Evolutionary conservation across 2,797 vertebrate genomes (phyloP).

Genomic region (Cryptoprocta ferox): DNA sequence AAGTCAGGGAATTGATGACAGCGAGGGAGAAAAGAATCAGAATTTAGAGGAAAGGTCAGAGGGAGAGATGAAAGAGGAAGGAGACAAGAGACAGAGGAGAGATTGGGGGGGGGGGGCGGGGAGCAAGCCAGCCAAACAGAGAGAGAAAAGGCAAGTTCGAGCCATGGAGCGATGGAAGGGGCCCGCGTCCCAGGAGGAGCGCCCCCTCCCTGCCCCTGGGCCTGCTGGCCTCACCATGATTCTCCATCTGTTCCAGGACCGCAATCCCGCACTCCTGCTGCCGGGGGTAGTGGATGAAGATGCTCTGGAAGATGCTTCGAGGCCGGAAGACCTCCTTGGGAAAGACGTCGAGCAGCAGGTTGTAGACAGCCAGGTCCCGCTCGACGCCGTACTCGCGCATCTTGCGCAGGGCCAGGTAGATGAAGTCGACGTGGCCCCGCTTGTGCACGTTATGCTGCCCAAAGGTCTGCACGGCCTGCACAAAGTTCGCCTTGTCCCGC

Average conservation of each 20-base stretch:
- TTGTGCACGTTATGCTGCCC: constrained; percentile 86
- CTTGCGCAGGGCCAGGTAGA: constrained; percentile 92
- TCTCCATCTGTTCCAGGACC: constrained; percentile 94
- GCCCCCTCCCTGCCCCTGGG: background rate
- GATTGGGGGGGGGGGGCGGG: background rate
- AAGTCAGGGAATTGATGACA: background rate
- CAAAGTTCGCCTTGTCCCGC: constrained; percentile 89
- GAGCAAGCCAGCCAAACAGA: no score
- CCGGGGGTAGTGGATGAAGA: constrained; percentile 93
- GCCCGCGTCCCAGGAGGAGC: background rate
- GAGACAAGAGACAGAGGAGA: background rate
- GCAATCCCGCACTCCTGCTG: constrained; percentile 94
- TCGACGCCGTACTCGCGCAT: constrained; percentile 93
- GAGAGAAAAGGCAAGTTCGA: background rate
- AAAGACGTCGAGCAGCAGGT: constrained; percentile 93
- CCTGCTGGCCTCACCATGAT: constrained; percentile 86
- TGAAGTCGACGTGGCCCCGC: constrained; percentile 94
- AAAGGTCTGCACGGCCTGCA: constrained; percentile 88
- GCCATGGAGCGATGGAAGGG: background rate
- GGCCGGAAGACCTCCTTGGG: constrained; percentile 95
- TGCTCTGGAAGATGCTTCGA: constrained; percentile 90
- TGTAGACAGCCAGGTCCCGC: constrained; percentile 90
- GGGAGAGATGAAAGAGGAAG: background rate
- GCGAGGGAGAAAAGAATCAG: background rate
- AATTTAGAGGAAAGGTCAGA: background rate